Evolutionary conservation across 2,113 vertebrate species (phyloP).

Genomic region (Syngnathoides biaculeatus): DNA sequence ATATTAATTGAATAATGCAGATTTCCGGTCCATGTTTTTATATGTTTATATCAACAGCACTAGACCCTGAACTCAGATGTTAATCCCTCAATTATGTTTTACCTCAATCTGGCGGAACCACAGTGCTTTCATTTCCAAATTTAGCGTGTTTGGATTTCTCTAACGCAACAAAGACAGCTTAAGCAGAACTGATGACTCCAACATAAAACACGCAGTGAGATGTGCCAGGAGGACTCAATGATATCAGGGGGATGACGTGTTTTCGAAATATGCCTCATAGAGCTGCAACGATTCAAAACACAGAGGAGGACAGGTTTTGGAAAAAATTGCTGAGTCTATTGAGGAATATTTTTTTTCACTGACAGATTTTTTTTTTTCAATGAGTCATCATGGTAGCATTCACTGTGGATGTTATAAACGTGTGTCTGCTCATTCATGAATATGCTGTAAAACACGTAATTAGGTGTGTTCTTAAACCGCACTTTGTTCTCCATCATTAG

Average conservation of each 20-base stretch:
- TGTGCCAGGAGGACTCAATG: constrained; percentile 52
- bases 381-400: constrained; percentile 33
- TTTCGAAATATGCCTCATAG: constrained; percentile 50
- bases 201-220: constrained; percentile 45
- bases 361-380: constrained; percentile 43
- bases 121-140: constrained; percentile 46
- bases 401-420: constrained; percentile 22
- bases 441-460: constrained; percentile 30
- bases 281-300: constrained; percentile 49
- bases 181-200: constrained; percentile 57
- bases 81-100: constrained; percentile 34
- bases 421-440: constrained; percentile 42
- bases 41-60: constrained; percentile 19
- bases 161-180: constrained; percentile 53
- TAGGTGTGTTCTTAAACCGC: constrained; percentile 25
- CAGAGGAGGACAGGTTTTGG: constrained; percentile 54
- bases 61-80: constrained; percentile 24
- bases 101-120: constrained; percentile 20
- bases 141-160: constrained; percentile 46
- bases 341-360: constrained; percentile 49
- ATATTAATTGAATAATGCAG: background rate
- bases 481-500: constrained; percentile 20
- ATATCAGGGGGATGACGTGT: constrained; percentile 50
- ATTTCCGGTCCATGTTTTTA: background rate
- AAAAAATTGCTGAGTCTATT: constrained; percentile 58